Evolutionary conservation across 2,113 vertebrate genomes (phyloP).

Genomic region (Onychostoma macrolepis): DNA sequence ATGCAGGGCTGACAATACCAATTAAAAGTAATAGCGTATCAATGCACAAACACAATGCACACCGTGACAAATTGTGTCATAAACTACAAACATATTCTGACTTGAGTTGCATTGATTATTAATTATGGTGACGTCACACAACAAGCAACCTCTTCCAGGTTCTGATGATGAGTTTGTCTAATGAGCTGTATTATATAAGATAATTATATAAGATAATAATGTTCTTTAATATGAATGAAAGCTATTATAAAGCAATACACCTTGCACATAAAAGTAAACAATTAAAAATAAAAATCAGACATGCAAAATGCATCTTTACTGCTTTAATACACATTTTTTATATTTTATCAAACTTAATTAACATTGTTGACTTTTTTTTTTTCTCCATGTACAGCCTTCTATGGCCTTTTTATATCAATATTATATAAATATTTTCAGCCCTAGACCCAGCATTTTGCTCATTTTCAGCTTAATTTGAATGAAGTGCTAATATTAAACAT

Average conservation of each 20-base stretch:
- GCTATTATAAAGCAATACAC: not conserved
- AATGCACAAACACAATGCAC: conserved; percentile 11
- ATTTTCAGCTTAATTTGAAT: not conserved
- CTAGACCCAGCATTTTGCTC: not conserved
- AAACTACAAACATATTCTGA: conserved; percentile 5
- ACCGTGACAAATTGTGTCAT: not conserved
- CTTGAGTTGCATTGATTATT: not conserved
- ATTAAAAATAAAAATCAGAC: not conserved
- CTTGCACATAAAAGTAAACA: not conserved
- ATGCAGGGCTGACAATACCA: conserved; percentile 35
- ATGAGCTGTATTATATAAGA: not conserved
- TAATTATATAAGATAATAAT: not conserved
- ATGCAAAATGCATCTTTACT: not conserved
- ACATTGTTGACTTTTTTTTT: not conserved
- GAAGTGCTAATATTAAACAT: not conserved
- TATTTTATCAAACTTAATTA: not conserved
- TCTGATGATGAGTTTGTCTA: not conserved
- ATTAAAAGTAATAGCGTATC: conserved; percentile 27
- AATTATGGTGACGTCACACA: conserved; percentile 12
- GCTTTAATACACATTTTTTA: not conserved
- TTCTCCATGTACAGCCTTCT: not conserved
- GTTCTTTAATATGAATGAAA: not conserved
- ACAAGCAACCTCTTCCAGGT: not conserved
- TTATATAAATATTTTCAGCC: not conserved
- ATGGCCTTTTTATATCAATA: not conserved